phyloP scores from a whole-genome alignment of 2,888 invertebrate genomes.

The Camptogramma bilineatum region DNA sequence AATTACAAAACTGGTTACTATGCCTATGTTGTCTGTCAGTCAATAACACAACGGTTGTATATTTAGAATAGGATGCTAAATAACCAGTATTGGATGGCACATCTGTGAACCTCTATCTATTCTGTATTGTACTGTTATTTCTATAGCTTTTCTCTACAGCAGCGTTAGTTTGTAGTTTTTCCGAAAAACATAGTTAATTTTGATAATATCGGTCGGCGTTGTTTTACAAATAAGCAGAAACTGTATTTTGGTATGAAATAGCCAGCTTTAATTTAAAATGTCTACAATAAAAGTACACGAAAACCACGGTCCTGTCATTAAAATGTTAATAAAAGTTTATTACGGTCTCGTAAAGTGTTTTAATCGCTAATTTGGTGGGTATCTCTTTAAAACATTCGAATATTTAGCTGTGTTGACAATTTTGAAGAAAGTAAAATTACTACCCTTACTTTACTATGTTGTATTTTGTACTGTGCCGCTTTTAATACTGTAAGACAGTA shows the following conservation, averaged over 20 bases:
- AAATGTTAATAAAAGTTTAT: slow-evolving; percentile 37
- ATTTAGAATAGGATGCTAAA: slow-evolving; percentile 48
- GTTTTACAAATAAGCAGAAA: slow-evolving; percentile 33
- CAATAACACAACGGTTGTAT: neutral
- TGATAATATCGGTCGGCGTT: slow-evolving; percentile 16
- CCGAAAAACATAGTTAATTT: neutral
- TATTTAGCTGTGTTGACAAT: slow-evolving; percentile 2
- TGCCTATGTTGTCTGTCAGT: neutral
- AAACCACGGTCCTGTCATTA: slow-evolving; percentile 26
- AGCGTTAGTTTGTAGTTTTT: slow-evolving; percentile 11
- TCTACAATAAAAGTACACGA: slow-evolving; percentile 21
- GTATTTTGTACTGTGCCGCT: too few species aligned
- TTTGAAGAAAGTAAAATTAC: neutral
- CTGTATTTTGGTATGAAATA: slow-evolving; percentile 6
- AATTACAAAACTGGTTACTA: neutral
- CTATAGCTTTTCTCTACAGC: slow-evolving; percentile 39
- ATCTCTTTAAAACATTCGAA: slow-evolving; percentile 18
- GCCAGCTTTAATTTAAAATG: slow-evolving; percentile 21
- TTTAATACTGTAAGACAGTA: too few species aligned
- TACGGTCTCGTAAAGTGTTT: slow-evolving; percentile 27
- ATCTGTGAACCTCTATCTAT: slow-evolving; percentile 43
- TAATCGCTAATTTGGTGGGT: slow-evolving; percentile 16
- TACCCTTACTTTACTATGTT: neutral
- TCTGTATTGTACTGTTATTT: slow-evolving; percentile 41
- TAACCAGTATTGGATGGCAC: slow-evolving; percentile 56